Conservation (phyloP, 2,888 invertebrate species). For the Aproaerema taeniolella region DNA sequence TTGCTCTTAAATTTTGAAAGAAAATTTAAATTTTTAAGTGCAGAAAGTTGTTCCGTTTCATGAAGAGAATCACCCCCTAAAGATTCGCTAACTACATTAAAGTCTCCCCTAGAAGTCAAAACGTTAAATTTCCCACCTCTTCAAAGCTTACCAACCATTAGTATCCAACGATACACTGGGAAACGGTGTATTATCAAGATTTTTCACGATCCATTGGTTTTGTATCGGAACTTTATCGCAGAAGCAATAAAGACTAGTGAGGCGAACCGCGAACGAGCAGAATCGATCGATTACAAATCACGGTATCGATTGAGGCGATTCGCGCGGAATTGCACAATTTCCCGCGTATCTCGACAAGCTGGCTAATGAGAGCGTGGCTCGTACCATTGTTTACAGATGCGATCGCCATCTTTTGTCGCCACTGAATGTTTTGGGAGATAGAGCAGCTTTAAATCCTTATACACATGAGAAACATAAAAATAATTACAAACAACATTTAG, state of each 20-base stretch:
- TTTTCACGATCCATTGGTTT: constrained; percentile 11
- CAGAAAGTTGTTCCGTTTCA: no score
- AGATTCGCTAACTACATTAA: no score
- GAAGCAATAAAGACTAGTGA: constrained; percentile 11
- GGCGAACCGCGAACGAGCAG: constrained; percentile 20
- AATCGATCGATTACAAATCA: constrained; percentile 56
- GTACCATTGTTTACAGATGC: constrained; percentile 66
- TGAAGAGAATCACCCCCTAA: no score
- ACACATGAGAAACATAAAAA: no score
- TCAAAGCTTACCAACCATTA: no score
- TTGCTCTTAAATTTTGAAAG: no score
- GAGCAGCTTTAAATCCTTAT: not conserved
- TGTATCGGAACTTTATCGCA: constrained; percentile 11
- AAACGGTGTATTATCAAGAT: constrained; percentile 3
- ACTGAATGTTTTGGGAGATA: no score
- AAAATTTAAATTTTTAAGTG: no score
- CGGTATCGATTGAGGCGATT: constrained; percentile 50
- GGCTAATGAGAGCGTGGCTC: constrained; percentile 72
- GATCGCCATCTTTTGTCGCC: constrained; percentile 52
- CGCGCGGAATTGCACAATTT: constrained; percentile 62
- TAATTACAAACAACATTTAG: no score
- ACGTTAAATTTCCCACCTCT: no score
- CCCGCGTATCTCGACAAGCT: constrained; percentile 53
- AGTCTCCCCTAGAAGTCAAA: no score
- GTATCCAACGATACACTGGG: no score